Conservation (phyloP, 1,140 invertebrate genomes). For the Triops cancriformis region DNA sequence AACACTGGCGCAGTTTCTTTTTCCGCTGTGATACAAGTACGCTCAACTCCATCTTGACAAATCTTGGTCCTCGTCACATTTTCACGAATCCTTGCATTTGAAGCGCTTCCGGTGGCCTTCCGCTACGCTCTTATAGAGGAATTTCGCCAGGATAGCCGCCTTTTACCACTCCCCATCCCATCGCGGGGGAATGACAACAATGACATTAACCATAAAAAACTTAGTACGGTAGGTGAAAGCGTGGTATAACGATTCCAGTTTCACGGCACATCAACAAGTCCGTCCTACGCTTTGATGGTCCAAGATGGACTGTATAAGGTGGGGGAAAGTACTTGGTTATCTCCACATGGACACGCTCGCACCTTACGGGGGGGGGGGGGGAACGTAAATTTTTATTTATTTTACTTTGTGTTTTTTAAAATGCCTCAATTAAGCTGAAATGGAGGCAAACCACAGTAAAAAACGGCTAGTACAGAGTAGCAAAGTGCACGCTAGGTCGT, state of each 20-base stretch:
- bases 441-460: neutral
- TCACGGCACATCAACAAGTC: slow-evolving; percentile 4
- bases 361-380: too few species aligned
- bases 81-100: neutral
- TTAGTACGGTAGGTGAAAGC: neutral
- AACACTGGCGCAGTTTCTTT: neutral
- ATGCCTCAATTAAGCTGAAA: too few species aligned
- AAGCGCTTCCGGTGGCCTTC: neutral
- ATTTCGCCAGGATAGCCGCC: too few species aligned
- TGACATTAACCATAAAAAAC: neutral
- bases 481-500: neutral
- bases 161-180: neutral
- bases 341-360: too few species aligned
- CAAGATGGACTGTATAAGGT: too few species aligned
- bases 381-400: too few species aligned
- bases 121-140: neutral
- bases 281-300: neutral
- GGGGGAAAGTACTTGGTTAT: too few species aligned
- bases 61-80: neutral
- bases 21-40: neutral
- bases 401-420: too few species aligned
- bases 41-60: neutral
- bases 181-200: neutral
- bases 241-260: neutral
- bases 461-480: neutral